Evolutionary conservation across 2,888 invertebrate species (phyloP).

Genomic region (Aplocera efformata): DNA sequence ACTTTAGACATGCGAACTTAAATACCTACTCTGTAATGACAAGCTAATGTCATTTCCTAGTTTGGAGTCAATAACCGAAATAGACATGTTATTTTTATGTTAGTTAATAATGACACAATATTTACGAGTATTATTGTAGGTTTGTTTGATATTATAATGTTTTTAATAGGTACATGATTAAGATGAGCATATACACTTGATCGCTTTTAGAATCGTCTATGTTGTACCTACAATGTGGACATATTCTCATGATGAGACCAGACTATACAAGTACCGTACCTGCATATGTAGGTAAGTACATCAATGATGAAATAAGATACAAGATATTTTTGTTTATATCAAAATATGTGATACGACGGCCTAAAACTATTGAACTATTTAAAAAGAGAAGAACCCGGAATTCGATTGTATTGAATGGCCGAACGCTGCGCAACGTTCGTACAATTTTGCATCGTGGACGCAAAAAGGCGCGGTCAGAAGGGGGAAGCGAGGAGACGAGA

Average conservation of each 20-base stretch:
- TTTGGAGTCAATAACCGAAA: constrained; percentile 51
- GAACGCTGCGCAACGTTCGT: constrained; percentile 54
- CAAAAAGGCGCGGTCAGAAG: constrained; percentile 39
- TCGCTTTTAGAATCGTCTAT: too few relatives aligned
- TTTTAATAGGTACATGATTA: too few relatives aligned
- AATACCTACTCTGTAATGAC: constrained; percentile 27
- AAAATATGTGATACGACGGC: not conserved
- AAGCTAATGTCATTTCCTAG: constrained; percentile 44
- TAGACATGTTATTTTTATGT: constrained; percentile 26
- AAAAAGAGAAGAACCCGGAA: constrained; percentile 17
- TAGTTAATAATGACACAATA: constrained; percentile 14
- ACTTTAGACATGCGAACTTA: constrained; percentile 26
- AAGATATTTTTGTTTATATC: too few relatives aligned
- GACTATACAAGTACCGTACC: too few relatives aligned
- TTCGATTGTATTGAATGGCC: constrained; percentile 37
- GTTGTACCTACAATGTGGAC: too few relatives aligned
- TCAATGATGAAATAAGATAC: too few relatives aligned
- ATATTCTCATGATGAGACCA: too few relatives aligned
- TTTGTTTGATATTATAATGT: too few relatives aligned
- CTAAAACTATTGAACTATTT: not conserved
- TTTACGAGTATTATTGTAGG: constrained; percentile 1
- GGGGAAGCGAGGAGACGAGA: constrained; percentile 27
- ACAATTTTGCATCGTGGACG: constrained; percentile 65
- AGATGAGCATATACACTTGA: too few relatives aligned
- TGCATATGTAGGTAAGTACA: not conserved